Conservation (phyloP, 2,888 invertebrate species). For the Diplolepis rosae region DNA sequence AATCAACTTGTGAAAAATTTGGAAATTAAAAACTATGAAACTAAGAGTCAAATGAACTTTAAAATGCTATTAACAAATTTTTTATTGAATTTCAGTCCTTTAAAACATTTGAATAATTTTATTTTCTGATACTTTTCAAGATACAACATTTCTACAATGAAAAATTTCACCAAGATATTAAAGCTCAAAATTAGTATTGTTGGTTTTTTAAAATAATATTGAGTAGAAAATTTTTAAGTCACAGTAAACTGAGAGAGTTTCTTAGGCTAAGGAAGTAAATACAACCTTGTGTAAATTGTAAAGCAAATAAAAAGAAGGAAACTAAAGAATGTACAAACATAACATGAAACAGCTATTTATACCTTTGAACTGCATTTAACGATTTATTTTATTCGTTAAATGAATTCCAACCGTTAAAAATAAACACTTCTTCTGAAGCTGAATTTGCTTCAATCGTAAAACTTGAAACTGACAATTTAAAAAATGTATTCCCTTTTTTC, state of each 20-base stretch:
- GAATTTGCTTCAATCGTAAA: background rate
- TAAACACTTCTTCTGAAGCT: background rate
- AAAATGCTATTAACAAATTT: too few species aligned
- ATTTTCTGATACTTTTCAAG: too few species aligned
- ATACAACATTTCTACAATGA: too few species aligned
- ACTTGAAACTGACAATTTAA: background rate
- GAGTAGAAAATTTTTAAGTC: background rate
- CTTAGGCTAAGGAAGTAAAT: conserved; percentile 1
- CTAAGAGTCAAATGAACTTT: too few species aligned
- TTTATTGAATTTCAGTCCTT: too few species aligned
- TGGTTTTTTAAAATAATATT: background rate
- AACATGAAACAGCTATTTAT: conserved; percentile 7
- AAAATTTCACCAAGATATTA: too few species aligned
- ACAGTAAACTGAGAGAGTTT: background rate
- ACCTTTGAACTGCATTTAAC: background rate
- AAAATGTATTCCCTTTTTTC: background rate
- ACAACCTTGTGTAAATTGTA: conserved; percentile 2
- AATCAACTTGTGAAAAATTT: too few species aligned
- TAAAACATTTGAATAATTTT: too few species aligned
- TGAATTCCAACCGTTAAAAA: background rate
- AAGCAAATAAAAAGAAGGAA: background rate
- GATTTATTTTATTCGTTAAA: background rate
- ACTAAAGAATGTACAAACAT: background rate
- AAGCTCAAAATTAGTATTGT: too few species aligned
- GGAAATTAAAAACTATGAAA: too few species aligned